These are phyloP conservation scores for Sinella curviseta DNA, from an alignment of 1,140 invertebrate species.

Conservation along the genomic window DNA sequence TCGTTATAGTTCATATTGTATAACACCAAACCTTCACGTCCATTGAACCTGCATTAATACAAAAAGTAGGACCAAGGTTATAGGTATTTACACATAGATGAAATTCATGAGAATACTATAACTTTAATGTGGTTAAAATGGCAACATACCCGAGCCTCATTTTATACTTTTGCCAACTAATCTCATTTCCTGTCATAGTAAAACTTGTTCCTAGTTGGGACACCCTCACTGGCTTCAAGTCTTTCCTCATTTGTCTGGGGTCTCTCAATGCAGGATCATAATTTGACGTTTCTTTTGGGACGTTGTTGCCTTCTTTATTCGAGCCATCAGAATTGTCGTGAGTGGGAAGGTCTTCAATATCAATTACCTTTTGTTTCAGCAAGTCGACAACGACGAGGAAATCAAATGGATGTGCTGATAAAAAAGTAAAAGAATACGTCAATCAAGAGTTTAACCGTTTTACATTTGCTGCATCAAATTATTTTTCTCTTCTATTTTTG, in stretches of 20 bases:
- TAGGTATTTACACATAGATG: not conserved
- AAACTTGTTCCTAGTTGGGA: not conserved
- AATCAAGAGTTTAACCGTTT: not conserved
- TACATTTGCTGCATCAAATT: not conserved
- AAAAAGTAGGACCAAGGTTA: not conserved
- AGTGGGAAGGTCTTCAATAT: constrained; percentile 17
- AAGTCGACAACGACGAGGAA: constrained; percentile 6
- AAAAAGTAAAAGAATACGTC: not conserved
- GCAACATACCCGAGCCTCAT: not conserved
- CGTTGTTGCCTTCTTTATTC: not conserved
- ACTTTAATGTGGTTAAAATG: not conserved
- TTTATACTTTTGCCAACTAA: constrained; percentile 26
- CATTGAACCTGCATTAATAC: not conserved
- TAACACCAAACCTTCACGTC: constrained; percentile 14
- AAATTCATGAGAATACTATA: not conserved
- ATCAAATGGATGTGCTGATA: constrained; percentile 15
- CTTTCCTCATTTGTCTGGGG: not conserved
- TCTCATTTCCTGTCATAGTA: not conserved
- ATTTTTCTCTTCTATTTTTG: not conserved
- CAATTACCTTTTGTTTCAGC: not conserved
- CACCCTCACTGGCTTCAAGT: not conserved
- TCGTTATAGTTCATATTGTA: constrained; percentile 18
- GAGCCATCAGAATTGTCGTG: constrained; percentile 5
- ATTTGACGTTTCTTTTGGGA: not conserved
- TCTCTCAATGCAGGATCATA: not conserved